Percentiles rank a stretch among this genome's conserved stretches.
Evolutionary conservation across 92 coral and sea anemone species (phyloP).

Genomic region (Meandrina meandrites): DNA sequence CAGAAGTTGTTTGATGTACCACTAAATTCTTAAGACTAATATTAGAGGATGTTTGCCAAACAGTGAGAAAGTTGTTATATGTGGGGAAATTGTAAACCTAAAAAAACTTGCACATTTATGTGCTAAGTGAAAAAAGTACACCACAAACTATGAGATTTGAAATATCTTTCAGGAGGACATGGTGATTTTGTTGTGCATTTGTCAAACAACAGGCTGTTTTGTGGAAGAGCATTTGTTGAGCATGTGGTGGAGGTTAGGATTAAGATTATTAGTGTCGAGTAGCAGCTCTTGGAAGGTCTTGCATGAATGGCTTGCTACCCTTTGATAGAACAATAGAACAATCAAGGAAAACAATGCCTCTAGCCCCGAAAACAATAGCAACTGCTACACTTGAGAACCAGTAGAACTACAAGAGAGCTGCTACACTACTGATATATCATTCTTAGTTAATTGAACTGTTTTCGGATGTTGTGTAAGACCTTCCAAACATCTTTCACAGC

Average conservation of each 20-base stretch:
- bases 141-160: background rate
- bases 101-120: background rate
- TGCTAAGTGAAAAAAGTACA: background rate
- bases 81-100: background rate
- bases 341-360: no score
- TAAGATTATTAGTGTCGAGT: background rate
- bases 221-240: conserved; percentile 49
- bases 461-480: background rate
- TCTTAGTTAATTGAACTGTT: background rate
- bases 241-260: conserved; percentile 59
- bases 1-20: background rate
- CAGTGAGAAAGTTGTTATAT: background rate
- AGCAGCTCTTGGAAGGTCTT: no score
- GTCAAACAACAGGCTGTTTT: conserved; percentile 60
- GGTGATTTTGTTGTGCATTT: conserved; percentile 52
- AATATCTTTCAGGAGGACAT: conserved; percentile 36
- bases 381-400: no score
- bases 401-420: no score
- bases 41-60: background rate
- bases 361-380: no score
- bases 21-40: background rate
- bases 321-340: no score
- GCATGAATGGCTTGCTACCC: no score
- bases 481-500: background rate
- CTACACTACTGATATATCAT: no score